Conservation (phyloP, 2,888 invertebrate species). For the Brenthis daphne region DNA sequence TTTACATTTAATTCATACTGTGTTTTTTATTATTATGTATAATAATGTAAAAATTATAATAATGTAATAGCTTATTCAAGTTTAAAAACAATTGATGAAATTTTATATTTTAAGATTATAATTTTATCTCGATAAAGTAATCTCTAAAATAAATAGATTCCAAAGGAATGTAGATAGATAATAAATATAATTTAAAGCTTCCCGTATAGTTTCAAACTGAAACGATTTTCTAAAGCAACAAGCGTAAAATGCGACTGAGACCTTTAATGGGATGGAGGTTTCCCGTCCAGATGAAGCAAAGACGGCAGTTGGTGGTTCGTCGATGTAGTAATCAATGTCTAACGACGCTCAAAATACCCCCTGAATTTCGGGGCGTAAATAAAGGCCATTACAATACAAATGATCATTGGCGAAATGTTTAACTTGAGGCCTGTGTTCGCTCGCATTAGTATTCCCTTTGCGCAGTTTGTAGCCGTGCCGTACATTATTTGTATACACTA, state of each 20-base stretch:
- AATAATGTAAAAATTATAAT: no score
- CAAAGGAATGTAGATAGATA: no score
- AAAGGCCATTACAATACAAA: conserved; percentile 52
- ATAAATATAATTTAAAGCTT: no score
- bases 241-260: neutral
- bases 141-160: no score
- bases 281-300: conserved; percentile 1
- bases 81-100: no score
- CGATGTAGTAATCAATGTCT: conserved; percentile 32
- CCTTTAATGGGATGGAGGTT: neutral
- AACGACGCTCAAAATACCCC: conserved; percentile 34
- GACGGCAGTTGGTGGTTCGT: neutral
- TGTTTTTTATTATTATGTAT: no score
- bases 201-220: no score
- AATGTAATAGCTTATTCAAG: no score
- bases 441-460: conserved; percentile 74
- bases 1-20: neutral
- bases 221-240: neutral
- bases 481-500: conserved; percentile 81
- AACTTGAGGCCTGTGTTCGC: conserved; percentile 56
- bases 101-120: no score
- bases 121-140: no score
- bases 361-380: conserved; percentile 38
- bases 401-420: conserved; percentile 61
- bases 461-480: conserved; percentile 72